phyloP scores from a whole-genome alignment of 2,888 invertebrate species.

The Pseudoips prasinana region DNA sequence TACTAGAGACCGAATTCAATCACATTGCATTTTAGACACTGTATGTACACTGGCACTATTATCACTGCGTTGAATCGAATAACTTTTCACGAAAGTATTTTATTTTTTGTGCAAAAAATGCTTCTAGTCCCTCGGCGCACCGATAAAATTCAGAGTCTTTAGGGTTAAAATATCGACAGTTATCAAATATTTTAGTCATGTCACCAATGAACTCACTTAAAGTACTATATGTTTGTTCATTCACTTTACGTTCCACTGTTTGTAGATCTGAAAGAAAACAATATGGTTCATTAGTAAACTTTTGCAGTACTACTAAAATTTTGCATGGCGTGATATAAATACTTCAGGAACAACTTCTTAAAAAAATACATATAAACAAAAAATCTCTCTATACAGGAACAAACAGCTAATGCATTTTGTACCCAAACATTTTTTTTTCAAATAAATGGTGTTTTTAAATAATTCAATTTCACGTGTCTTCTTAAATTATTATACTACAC shows the following conservation, averaged over 20 bases:
- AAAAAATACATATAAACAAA: no score
- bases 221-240: slow-evolving; percentile 90
- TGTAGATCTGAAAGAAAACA: slow-evolving; percentile 88
- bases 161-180: slow-evolving; percentile 98
- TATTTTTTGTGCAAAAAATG: slow-evolving; percentile 97
- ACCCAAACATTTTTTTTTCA: no score
- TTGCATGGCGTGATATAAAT: no score
- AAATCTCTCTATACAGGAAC: no score
- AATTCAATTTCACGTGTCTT: no score
- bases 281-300: no score
- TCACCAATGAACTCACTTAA: slow-evolving; percentile 98
- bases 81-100: slow-evolving; percentile 93
- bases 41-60: slow-evolving; percentile 62
- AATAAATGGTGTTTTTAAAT: no score
- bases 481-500: no score
- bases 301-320: no score
- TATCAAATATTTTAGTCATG: slow-evolving; percentile 99
- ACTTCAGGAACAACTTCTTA: no score
- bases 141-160: slow-evolving; percentile 97
- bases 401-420: no score
- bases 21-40: slow-evolving; percentile 39
- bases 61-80: slow-evolving; percentile 83
- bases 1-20: slow-evolving; percentile 26
- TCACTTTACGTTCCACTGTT: slow-evolving; percentile 94
- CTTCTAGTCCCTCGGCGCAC: slow-evolving; percentile 97